Evolutionary conservation across 2,888 invertebrate genomes (phyloP), one percentile per base, ranked within the genome.

Genomic region (Pachliopta kotzebuea): DNA sequence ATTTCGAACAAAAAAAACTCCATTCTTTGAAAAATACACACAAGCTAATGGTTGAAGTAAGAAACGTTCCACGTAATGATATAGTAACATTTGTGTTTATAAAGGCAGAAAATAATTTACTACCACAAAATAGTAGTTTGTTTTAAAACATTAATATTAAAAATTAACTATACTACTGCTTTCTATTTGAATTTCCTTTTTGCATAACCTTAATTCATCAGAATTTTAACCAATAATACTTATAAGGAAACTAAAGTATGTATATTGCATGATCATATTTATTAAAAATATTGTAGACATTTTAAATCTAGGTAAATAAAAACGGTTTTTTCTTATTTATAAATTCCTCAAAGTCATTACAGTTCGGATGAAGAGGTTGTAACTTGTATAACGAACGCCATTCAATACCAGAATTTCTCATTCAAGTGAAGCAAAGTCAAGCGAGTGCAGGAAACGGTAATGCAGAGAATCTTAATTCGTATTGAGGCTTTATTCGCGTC

Each of bases 381-480:
- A 65, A 62, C 62, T 65, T 58, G 21, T 55, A 62, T 65, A 65
- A 65, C 58, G 65, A 65, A 65, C 55, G 55, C 61, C 62, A 65
- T 65, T 65, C 58, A 65, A 65, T 65, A 65, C 58, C 62, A 18
- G 49, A 62, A 58, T 62, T 62, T 62, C 65, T 61, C 45, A 54
- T 61, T 65, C 58, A 58, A 24, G 29, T 60, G 63, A 49, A 56
- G 65, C 57, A 61, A 58, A 61, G 54, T 65, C 49, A 58, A 54
- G 60, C 52, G 60, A 65, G 52, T 60, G 60, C 60, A 53, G 56
- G 56, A 65, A 65, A 50, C 61, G 49, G 60, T 65, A 57, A 65
- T 58, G 65, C 55, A 65, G 54, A 61, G 61, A 65, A 61, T 61
- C 65, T 65, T 65, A 65, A 65, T 65, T 65, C 61, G 61, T 65